Evolutionary conservation across 2,888 invertebrate genomes (phyloP).

Genomic region (Platycheirus albimanus): DNA sequence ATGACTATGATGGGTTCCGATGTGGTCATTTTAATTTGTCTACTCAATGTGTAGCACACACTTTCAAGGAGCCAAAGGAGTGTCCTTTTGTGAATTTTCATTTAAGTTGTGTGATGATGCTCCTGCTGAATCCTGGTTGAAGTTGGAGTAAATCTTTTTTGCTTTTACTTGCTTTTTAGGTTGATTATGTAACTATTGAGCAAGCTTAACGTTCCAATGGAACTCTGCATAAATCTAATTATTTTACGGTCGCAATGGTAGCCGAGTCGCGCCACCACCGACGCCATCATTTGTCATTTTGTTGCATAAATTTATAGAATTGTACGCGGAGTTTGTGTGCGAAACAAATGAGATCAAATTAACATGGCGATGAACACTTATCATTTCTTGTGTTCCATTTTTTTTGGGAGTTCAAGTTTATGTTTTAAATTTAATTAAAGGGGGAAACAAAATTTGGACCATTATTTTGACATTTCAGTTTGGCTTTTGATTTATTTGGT

Average conservation of each 20-base stretch:
- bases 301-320: conserved; percentile 60
- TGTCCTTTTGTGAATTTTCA: conserved; percentile 18
- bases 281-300: conserved; percentile 72
- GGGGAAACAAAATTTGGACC: too few relatives aligned
- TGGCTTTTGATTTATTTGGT: too few relatives aligned
- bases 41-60: conserved; percentile 69
- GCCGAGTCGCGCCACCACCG: conserved; percentile 63
- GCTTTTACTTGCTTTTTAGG: conserved; percentile 4
- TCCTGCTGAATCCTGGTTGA: background rate
- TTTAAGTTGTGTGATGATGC: conserved; percentile 13
- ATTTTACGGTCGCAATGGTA: conserved; percentile 68
- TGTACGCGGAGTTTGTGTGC: background rate
- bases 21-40: conserved; percentile 74
- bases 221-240: conserved; percentile 69
- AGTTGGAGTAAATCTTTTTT: conserved; percentile 24
- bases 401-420: too few relatives aligned
- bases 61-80: conserved; percentile 66
- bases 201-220: conserved; percentile 33
- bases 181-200: conserved; percentile 64
- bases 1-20: conserved; percentile 54
- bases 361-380: conserved; percentile 21
- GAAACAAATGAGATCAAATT: conserved; percentile 56
- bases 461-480: too few relatives aligned
- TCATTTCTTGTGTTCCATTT: background rate
- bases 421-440: too few relatives aligned